Conservation (phyloP, 2,888 invertebrate genomes). For the Ryuthela nishihirai region DNA sequence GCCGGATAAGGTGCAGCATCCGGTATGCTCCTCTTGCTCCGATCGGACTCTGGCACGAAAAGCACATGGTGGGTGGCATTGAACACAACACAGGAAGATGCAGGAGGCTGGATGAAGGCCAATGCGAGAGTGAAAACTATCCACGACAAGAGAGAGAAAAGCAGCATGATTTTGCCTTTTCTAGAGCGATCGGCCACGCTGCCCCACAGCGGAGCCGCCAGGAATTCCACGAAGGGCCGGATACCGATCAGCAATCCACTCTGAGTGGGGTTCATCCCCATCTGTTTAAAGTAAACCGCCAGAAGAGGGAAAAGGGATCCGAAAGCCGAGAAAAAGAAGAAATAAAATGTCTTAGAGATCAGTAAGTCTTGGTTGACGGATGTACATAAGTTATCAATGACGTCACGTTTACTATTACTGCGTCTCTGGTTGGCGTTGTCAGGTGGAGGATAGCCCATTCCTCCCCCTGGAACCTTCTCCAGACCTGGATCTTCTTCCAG, state of each 20-base stretch:
- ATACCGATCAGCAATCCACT: conserved; percentile 86
- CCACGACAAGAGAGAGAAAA: conserved; percentile 91
- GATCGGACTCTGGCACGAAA: conserved; percentile 38
- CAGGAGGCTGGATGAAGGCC: conserved; percentile 91
- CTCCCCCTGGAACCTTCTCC: too few relatives aligned
- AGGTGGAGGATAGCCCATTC: too few relatives aligned
- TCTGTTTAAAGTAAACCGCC: conserved; percentile 99
- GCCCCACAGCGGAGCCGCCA: conserved; percentile 97
- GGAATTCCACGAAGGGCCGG: conserved; percentile 93
- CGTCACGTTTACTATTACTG: conserved; percentile 53
- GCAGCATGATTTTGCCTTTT: conserved; percentile 73
- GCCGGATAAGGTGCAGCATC: conserved; percentile 23
- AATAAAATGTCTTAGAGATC: conserved; percentile 95
- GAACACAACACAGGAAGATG: conserved; percentile 74
- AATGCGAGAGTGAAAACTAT: conserved; percentile 93
- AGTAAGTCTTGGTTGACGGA: conserved; percentile 85
- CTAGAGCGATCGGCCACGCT: conserved; percentile 87
- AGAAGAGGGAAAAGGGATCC: conserved; percentile 96
- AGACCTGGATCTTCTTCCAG: conserved; percentile 15
- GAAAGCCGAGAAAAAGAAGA: conserved; percentile 99
- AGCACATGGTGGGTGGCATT: conserved; percentile 60
- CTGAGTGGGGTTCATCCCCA: conserved; percentile 97
- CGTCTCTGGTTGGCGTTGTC: too few relatives aligned
- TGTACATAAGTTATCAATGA: conserved; percentile 76
- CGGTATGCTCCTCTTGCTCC: conserved; percentile 5